These are phyloP conservation scores for Brachionus manjavacas DNA, from an alignment of 1,140 invertebrate genomes.

Conservation along the genomic window DNA sequence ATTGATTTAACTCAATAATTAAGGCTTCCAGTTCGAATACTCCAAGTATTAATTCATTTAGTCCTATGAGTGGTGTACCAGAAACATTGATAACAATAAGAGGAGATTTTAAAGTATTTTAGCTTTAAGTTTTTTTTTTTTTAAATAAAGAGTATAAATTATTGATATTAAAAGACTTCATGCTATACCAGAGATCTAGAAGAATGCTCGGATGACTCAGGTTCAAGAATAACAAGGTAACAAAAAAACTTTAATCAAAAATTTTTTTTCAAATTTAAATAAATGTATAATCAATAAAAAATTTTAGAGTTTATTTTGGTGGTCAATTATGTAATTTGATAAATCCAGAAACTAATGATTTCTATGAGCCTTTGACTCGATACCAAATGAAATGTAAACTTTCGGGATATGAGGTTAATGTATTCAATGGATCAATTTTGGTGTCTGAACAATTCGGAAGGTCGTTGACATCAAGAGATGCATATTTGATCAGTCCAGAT, in stretches of 20 bases:
- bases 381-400: not conserved
- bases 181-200: conserved; percentile 32
- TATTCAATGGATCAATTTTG: not conserved
- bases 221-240: conserved; percentile 14
- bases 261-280: not conserved
- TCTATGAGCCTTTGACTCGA: not conserved
- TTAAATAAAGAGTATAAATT: not conserved
- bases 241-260: not conserved
- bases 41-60: conserved; percentile 45
- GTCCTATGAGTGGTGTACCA: conserved; percentile 43
- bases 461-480: not conserved
- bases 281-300: not conserved
- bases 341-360: not conserved
- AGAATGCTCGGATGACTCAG: not conserved
- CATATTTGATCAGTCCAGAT: not conserved
- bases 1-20: conserved; percentile 43
- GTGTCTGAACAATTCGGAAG: conserved; percentile 30
- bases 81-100: conserved; percentile 44
- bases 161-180: not conserved
- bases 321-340: conserved; percentile 23
- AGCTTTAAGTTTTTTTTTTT: no score
- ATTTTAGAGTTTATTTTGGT: conserved; percentile 24
- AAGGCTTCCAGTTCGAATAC: conserved; percentile 45
- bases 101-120: conserved; percentile 43
- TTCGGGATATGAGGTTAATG: not conserved